These are phyloP conservation scores for Halcyon leucocephala DNA, from an alignment of 2,797 vertebrate genomes.

Conservation along the genomic window DNA sequence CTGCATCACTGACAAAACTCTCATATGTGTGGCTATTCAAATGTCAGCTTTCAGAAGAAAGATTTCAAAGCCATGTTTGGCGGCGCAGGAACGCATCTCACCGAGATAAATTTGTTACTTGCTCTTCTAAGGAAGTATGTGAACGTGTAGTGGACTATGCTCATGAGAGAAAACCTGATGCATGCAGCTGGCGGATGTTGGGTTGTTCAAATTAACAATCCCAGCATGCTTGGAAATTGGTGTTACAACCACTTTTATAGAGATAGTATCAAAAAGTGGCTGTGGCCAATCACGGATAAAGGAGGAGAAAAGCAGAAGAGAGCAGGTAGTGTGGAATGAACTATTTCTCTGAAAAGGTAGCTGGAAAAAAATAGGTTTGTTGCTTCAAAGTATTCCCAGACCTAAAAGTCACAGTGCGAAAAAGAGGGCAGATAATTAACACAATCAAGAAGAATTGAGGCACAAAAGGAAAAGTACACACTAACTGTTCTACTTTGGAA, in stretches of 20 bases:
- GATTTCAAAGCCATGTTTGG: conserved; percentile 28
- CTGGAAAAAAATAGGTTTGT: conserved; percentile 82
- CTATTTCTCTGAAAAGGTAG: conserved; percentile 85
- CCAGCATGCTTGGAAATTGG: conserved; percentile 88
- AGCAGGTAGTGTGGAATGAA: conserved; percentile 85
- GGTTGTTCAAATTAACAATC: conserved; percentile 86
- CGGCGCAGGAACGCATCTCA: neutral
- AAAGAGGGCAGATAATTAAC: conserved; percentile 82
- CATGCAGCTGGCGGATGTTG: conserved; percentile 92
- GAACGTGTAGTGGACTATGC: conserved; percentile 82
- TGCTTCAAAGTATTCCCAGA: conserved; percentile 89
- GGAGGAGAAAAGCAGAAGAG: conserved; percentile 83
- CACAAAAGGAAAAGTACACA: conserved; percentile 86
- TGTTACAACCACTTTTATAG: conserved; percentile 85
- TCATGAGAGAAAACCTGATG: conserved; percentile 89
- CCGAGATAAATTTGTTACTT: conserved; percentile 17
- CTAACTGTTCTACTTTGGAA: conserved; percentile 89
- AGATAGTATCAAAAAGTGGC: conserved; percentile 81
- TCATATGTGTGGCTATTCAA: conserved; percentile 14
- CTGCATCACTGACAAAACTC: conserved; percentile 24
- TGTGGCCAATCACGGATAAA: conserved; percentile 88
- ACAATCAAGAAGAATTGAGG: conserved; percentile 87
- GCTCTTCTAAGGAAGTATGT: conserved; percentile 62
- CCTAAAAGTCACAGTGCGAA: conserved; percentile 86
- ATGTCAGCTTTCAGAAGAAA: conserved; percentile 25